Conservation (phyloP, 2,113 vertebrate genomes). For the Calonectris borealis region DNA sequence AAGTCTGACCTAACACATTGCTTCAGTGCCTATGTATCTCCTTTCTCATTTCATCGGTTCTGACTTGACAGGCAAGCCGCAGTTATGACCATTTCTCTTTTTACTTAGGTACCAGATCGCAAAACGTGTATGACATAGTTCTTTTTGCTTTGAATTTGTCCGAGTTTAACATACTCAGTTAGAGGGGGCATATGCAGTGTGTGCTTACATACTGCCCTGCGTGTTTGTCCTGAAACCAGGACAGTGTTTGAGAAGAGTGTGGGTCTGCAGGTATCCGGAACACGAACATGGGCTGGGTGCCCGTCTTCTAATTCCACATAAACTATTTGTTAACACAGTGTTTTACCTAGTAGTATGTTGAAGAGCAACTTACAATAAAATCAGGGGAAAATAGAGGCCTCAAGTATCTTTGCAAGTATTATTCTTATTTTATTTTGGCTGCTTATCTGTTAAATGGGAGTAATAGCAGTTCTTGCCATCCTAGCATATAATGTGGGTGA, state of each 20-base stretch:
- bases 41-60: neutral
- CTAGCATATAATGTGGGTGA: neutral
- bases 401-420: neutral
- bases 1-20: neutral
- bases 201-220: rapidly evolving
- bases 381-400: neutral
- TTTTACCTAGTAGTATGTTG: neutral
- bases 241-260: neutral
- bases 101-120: neutral
- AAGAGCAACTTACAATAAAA: neutral
- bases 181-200: rapidly evolving
- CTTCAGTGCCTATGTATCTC: rapidly evolving
- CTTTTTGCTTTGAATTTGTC: neutral
- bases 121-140: rapidly evolving
- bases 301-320: neutral
- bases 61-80: too few relatives aligned
- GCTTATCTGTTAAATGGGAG: neutral
- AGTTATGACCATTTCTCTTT: neutral
- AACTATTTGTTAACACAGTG: neutral
- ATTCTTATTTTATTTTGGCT: neutral
- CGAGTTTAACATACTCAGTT: rapidly evolving
- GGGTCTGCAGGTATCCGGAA: neutral
- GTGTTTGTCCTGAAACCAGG: too few relatives aligned
- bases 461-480: neutral
- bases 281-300: rapidly evolving